These are phyloP conservation scores for Ectemnius lituratus DNA, from an alignment of 2,888 invertebrate species.

Conservation along the genomic window DNA sequence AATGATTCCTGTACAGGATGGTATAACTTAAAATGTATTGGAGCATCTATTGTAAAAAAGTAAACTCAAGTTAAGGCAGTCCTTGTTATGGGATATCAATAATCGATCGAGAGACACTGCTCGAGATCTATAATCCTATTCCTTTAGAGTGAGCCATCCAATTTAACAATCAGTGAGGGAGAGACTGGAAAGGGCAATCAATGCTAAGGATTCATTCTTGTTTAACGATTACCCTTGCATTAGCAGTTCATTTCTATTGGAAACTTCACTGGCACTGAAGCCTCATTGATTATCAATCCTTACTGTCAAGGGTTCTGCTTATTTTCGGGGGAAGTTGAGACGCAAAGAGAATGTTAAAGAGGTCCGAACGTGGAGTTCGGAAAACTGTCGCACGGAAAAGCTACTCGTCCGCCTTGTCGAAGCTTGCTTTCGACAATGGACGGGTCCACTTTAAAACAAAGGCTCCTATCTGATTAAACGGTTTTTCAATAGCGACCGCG, in stretches of 20 bases:
- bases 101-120: too few species aligned
- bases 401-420: slow-evolving; percentile 29
- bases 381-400: slow-evolving; percentile 15
- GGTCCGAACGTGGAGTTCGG: too few species aligned
- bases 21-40: too few species aligned
- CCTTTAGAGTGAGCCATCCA: too few species aligned
- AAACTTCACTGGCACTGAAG: not conserved
- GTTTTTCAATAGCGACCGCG: slow-evolving; percentile 72
- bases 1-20: not conserved
- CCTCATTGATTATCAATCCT: not conserved
- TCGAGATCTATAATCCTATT: too few species aligned
- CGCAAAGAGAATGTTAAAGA: too few species aligned
- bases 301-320: too few species aligned
- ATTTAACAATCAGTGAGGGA: too few species aligned
- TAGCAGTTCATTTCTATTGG: not conserved
- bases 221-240: not conserved
- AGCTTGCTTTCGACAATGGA: slow-evolving; percentile 68
- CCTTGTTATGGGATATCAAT: too few species aligned
- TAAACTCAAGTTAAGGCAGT: too few species aligned
- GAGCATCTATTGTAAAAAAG: too few species aligned
- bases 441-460: slow-evolving; percentile 77
- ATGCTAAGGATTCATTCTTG: not conserved
- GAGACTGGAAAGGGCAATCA: not conserved
- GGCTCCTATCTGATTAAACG: slow-evolving; percentile 71
- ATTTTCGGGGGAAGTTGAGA: too few species aligned